phyloP scores from a whole-genome alignment of 2,888 invertebrate genomes.

The Philhelius pedissequus region DNA sequence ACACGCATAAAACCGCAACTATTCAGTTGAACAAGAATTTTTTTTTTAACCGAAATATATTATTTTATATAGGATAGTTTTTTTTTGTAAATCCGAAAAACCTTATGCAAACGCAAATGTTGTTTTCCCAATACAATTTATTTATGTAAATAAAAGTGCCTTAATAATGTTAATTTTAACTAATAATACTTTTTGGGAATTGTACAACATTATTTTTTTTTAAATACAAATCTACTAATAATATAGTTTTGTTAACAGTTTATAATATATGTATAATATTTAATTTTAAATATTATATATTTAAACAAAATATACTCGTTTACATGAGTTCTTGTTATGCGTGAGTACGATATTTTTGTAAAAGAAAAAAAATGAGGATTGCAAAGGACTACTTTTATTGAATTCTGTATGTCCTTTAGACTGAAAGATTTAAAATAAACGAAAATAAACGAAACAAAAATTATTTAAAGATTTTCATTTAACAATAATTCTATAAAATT shows the following conservation, averaged over 20 bases:
- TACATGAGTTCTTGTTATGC: constrained; percentile 9
- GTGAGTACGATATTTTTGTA: constrained; percentile 30
- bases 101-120: background rate
- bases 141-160: constrained; percentile 60
- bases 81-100: background rate
- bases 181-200: constrained; percentile 23
- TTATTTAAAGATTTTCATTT: too few species aligned
- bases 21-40: constrained; percentile 14
- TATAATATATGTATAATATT: constrained; percentile 21
- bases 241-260: constrained; percentile 33
- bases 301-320: background rate
- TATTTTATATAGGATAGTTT: background rate
- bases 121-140: constrained; percentile 8
- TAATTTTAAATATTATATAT: constrained; percentile 44
- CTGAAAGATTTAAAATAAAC: constrained; percentile 49
- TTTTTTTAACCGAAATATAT: background rate
- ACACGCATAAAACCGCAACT: constrained; percentile 32
- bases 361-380: constrained; percentile 32
- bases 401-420: constrained; percentile 51
- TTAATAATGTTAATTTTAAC: constrained; percentile 35
- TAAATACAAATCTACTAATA: background rate
- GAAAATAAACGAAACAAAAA: constrained; percentile 6
- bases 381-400: constrained; percentile 29
- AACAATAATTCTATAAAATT: too few species aligned
- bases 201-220: constrained; percentile 29